Percentiles rank a stretch among this genome's conserved stretches.
Conservation (phyloP, 2,113 vertebrate genomes). For the Pterophyllum scalare region DNA sequence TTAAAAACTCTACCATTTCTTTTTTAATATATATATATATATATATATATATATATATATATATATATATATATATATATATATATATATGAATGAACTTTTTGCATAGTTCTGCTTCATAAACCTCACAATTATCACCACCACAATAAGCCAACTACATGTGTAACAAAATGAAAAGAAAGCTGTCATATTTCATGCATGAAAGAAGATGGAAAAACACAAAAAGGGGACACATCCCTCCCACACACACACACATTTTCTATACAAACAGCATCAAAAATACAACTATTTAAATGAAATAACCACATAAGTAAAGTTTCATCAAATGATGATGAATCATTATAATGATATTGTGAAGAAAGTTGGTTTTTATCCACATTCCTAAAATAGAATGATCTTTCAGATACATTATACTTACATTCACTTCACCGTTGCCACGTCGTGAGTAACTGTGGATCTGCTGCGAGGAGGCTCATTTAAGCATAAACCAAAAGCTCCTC, state of each 20-base stretch:
- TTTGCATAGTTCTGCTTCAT: rapidly evolving
- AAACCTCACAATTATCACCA: not conserved
- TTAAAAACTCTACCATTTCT: no score
- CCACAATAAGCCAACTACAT: not conserved
- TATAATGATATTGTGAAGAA: rapidly evolving
- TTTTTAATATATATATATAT: not conserved
- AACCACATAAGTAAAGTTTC: not conserved
- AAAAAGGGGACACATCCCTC: no score
- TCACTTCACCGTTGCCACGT: not conserved
- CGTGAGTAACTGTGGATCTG: not conserved
- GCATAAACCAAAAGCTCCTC: not conserved
- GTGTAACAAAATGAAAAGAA: not conserved
- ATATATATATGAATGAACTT: not conserved
- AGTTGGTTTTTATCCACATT: not conserved
- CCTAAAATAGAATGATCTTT: not conserved
- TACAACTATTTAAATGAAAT: no score
- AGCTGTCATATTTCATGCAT: rapidly evolving
- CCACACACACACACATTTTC: no score
- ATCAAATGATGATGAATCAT: not conserved
- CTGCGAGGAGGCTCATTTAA: not conserved
- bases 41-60: not conserved
- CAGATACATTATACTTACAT: not conserved
- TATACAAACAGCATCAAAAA: no score
- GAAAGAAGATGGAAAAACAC: rapidly evolving
- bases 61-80: not conserved